These are phyloP conservation scores for Monochamus alternatus DNA, from an alignment of 2,888 invertebrate species.

Conservation along the genomic window DNA sequence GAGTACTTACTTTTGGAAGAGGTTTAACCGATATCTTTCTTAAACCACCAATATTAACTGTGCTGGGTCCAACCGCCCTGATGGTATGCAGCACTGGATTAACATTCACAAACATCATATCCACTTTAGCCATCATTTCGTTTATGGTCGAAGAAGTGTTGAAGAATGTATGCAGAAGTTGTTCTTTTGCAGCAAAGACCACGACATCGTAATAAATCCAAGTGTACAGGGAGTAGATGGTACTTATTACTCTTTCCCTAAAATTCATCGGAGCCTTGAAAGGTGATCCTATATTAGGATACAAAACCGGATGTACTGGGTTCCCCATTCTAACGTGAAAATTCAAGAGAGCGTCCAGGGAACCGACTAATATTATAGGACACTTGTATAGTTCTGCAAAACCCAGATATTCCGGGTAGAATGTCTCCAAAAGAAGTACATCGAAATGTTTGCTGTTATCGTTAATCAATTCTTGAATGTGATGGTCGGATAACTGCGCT, in stretches of 20 bases:
- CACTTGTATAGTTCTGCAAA: slow-evolving; percentile 51
- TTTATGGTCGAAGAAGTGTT: slow-evolving; percentile 7
- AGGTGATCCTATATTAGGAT: not conserved
- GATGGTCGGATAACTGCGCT: not conserved
- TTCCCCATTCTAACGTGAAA: not conserved
- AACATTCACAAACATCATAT: slow-evolving; percentile 25
- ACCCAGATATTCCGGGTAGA: slow-evolving; percentile 45
- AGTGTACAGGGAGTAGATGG: not conserved
- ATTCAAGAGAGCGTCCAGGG: slow-evolving; percentile 36
- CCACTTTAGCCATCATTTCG: slow-evolving; percentile 21
- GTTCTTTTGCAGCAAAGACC: not conserved
- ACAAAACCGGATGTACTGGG: slow-evolving; percentile 4
- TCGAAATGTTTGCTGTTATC: slow-evolving; percentile 45
- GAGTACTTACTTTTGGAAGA: slow-evolving; percentile 17
- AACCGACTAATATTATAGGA: slow-evolving; percentile 50
- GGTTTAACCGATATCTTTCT: slow-evolving; percentile 2
- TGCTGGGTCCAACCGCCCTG: slow-evolving; percentile 29
- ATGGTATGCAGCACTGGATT: slow-evolving; percentile 24
- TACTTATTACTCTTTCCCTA: not conserved
- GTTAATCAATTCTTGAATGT: not conserved
- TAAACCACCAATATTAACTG: slow-evolving; percentile 26
- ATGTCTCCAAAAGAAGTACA: slow-evolving; percentile 50
- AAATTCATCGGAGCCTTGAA: not conserved
- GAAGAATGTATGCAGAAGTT: not conserved
- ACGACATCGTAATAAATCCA: not conserved